Base-by-base conservation (phyloP, 2,888 invertebrate genomes). In the Pterostichus niger region DNA sequence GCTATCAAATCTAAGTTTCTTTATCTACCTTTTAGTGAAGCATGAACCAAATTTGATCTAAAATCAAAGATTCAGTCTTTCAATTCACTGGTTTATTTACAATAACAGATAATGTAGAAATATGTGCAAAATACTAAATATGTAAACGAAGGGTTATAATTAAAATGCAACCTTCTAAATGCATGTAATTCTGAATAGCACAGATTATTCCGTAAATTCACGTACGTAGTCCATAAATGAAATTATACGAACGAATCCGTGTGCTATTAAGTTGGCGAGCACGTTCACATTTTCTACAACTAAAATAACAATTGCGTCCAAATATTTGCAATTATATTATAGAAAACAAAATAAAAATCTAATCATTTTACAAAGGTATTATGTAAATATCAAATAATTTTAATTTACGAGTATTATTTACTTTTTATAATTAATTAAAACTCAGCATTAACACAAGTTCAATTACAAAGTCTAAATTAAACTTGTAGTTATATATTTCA, bases 121-220 rank as follows among this genome's bases (percentile, higher is more conserved):
- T 49, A 2, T 5, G 49, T 5, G 49, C 49, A 49, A 9, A 49
- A 49, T 49, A n/a, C 10, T 6, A 49, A 49, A 49, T 49, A 49
- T 49, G 49, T 10, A 49, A 49, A 49, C 49, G 11, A 49, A 11
- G 49, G 49, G 1, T 49, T 49, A n/a, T 49, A 49, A 64, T 64
- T 64, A 64, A 64, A 64, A 64, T 64, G 64, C 64, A 64, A 35
- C 24, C 31, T 64, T 64, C 64, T 64, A 64, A 64, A 31, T 64
- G 64, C 64, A 64, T 33, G 64, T 64, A 64, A 64, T 64, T 64
- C 64, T n/a, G 31, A 33, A 64, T 35, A 64, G 35, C 64, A 33
- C 13, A 64, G 35, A 64, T 64, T 64, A 64, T 64, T 64, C 35
- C 35, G 64, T 35, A 64, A 35, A 35, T 64, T 64, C 64, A 64